A percentile compares a stretch with the other conserved stretches of the same genome.
phyloP scores from a whole-genome alignment of 1,140 invertebrate genomes.

The Eulimnadia texana region DNA sequence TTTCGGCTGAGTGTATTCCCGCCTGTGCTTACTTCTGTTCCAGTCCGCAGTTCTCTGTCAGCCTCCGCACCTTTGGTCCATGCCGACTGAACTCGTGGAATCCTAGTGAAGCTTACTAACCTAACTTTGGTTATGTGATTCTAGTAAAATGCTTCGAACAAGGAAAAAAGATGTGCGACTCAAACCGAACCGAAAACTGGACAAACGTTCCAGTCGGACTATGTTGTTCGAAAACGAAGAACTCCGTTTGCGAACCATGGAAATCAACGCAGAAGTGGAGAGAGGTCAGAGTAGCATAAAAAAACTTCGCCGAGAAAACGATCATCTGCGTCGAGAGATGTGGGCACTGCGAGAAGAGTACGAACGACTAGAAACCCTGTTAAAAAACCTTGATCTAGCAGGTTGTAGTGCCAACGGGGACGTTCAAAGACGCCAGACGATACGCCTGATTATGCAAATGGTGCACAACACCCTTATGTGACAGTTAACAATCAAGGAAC shows the following conservation, averaged over 20 bases:
- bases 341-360: constrained; percentile 74
- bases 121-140: background rate
- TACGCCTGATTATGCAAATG: background rate
- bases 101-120: background rate
- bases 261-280: constrained; percentile 82
- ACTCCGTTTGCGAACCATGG: constrained; percentile 70
- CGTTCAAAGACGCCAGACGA: background rate
- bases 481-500: constrained; percentile 10
- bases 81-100: background rate
- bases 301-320: constrained; percentile 70
- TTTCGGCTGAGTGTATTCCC: too few species aligned
- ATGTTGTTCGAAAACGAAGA: constrained; percentile 67
- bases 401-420: constrained; percentile 27
- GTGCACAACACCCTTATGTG: background rate
- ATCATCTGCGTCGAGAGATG: constrained; percentile 67
- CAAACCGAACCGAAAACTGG: constrained; percentile 48
- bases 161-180: constrained; percentile 50
- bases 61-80: background rate
- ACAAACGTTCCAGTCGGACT: constrained; percentile 26
- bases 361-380: constrained; percentile 60
- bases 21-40: background rate
- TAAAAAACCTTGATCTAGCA: constrained; percentile 36
- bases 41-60: background rate
- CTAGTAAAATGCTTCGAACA: constrained; percentile 43
- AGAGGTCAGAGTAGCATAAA: constrained; percentile 77